phyloP scores from a whole-genome alignment of 2,113 vertebrate species.

The Pleuronectes platessa region DNA sequence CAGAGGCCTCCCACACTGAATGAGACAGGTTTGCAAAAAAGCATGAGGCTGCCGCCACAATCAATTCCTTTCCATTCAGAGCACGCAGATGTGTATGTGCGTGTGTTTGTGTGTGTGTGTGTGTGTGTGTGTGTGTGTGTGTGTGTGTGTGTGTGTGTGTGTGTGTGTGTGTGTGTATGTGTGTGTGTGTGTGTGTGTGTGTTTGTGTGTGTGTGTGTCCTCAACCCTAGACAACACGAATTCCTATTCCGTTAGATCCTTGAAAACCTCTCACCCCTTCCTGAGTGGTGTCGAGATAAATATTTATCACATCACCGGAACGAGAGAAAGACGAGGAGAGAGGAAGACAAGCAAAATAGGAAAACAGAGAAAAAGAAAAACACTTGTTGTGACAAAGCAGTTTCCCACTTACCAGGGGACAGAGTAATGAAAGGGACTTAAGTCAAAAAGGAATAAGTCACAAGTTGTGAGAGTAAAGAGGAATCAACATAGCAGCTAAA shows the following conservation, averaged over 20 bases:
- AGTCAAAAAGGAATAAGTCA: slow-evolving; percentile 34
- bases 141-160: not conserved
- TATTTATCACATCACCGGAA: slow-evolving; percentile 69
- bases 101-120: slow-evolving; percentile 2
- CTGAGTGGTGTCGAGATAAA: slow-evolving; percentile 58
- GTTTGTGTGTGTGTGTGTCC: not conserved
- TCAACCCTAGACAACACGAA: slow-evolving; percentile 36
- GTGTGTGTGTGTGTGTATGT: slow-evolving; percentile 15
- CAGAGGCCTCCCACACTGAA: slow-evolving; percentile 54
- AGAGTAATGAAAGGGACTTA: slow-evolving; percentile 40
- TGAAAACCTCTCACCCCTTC: slow-evolving; percentile 52
- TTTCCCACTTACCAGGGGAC: slow-evolving; percentile 49
- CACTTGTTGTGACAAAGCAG: slow-evolving; percentile 66
- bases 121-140: slow-evolving; percentile 4
- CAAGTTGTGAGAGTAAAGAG: not conserved
- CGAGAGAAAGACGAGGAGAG: slow-evolving; percentile 14
- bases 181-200: not conserved
- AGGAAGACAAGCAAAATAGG: slow-evolving; percentile 20
- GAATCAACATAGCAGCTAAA: not conserved
- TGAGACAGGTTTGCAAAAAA: slow-evolving; percentile 66
- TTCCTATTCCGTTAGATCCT: slow-evolving; percentile 60
- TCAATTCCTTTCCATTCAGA: slow-evolving; percentile 57
- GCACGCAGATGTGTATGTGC: slow-evolving; percentile 15
- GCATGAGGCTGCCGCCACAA: slow-evolving; percentile 51
- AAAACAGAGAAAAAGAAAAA: slow-evolving; percentile 21